Conservation (phyloP, 2,113 vertebrate species). For the Oncorhynchus gorbuscha region DNA sequence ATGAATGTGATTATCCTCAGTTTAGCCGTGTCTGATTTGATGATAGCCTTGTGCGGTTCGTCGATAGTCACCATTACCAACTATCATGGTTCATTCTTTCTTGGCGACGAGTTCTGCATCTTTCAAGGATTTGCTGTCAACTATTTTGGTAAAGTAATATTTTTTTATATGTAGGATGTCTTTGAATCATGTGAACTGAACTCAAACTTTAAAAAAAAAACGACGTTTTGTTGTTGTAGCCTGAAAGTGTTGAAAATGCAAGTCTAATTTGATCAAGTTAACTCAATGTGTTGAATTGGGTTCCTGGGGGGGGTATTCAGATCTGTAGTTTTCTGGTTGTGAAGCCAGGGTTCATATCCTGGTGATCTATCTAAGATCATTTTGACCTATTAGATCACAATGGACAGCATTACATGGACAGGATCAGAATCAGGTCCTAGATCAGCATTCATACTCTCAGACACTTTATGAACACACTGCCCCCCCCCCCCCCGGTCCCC, state of each 20-base stretch:
- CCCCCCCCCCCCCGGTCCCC: neutral
- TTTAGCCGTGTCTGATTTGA: slow-evolving; percentile 67
- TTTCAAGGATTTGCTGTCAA: slow-evolving; percentile 72
- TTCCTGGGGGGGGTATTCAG: too few species aligned
- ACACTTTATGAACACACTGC: neutral
- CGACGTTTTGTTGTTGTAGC: too few species aligned
- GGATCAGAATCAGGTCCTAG: neutral
- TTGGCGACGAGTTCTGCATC: slow-evolving; percentile 62
- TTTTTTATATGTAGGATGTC: too few species aligned
- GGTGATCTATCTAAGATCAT: too few species aligned
- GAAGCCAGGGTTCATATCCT: too few species aligned
- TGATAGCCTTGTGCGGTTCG: slow-evolving; percentile 65
- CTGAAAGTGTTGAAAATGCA: too few species aligned
- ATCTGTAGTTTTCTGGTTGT: too few species aligned
- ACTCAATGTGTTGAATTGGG: too few species aligned
- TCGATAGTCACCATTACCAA: slow-evolving; percentile 68
- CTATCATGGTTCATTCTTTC: slow-evolving; percentile 65
- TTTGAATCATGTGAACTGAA: too few species aligned
- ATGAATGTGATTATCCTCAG: slow-evolving; percentile 64
- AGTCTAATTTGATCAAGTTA: too few species aligned
- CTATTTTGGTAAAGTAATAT: slow-evolving; percentile 63
- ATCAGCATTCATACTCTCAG: neutral
- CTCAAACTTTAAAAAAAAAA: too few species aligned
- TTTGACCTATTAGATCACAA: too few species aligned
- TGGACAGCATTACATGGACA: neutral